These are phyloP conservation scores for Nothobranchius kuhntae DNA, from an alignment of 2,113 vertebrate species.

Conservation along the genomic window DNA sequence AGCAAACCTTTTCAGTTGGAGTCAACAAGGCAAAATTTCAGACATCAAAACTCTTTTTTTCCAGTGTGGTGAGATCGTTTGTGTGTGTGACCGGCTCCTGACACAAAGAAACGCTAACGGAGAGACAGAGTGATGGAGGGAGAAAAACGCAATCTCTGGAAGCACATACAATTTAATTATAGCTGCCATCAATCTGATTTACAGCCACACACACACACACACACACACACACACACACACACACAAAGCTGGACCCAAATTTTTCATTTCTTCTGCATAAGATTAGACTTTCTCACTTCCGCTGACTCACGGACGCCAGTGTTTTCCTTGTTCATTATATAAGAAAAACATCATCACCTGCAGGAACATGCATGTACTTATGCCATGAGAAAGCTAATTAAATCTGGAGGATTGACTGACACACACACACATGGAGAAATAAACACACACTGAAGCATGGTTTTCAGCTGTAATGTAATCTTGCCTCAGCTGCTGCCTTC, in stretches of 20 bases:
- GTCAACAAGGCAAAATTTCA: too few species aligned
- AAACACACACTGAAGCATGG: constrained; percentile 22
- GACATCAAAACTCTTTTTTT: background rate
- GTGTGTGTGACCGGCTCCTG: constrained; percentile 3
- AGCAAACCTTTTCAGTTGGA: too few species aligned
- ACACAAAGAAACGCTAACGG: constrained; percentile 9
- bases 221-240: constrained; percentile 11
- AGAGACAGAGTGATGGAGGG: background rate
- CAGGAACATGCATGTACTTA: background rate
- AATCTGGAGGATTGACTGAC: constrained; percentile 40
- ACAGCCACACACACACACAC: constrained; percentile 27
- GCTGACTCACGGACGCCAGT: background rate
- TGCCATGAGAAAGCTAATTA: constrained; percentile 11
- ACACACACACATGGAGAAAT: background rate
- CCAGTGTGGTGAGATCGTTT: background rate
- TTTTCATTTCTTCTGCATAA: constrained; percentile 11
- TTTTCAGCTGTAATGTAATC: constrained; percentile 70
- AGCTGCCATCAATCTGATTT: constrained; percentile 65
- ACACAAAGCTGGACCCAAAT: constrained; percentile 11
- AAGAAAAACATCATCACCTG: background rate
- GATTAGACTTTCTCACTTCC: constrained; percentile 16
- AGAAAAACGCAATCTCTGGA: constrained; percentile 37
- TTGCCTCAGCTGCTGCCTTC: constrained; percentile 66
- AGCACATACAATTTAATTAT: constrained; percentile 72
- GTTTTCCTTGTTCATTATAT: constrained; percentile 15